Conservation (phyloP, 2,888 invertebrate species). For the Lumbricus terrestris region DNA sequence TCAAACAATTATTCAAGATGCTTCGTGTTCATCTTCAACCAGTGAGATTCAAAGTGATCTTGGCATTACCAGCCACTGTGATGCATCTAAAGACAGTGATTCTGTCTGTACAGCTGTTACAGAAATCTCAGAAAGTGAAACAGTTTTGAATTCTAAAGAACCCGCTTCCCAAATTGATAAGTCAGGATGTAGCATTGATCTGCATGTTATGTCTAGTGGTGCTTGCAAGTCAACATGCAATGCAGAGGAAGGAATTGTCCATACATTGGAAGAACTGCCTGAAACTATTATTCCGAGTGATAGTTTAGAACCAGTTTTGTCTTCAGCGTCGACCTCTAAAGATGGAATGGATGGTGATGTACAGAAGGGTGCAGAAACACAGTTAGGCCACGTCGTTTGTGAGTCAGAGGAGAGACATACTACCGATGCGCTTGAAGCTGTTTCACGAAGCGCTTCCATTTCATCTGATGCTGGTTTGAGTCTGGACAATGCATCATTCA, state of each 20-base stretch:
- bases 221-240: not conserved
- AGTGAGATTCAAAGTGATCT: not conserved
- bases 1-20: not conserved
- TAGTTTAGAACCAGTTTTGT: not conserved
- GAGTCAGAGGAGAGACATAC: not conserved
- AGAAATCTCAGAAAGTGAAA: not conserved
- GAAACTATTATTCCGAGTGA: not conserved
- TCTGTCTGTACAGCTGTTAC: not conserved
- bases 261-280: not conserved
- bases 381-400: not conserved
- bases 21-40: conserved; percentile 3
- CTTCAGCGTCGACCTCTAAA: not conserved
- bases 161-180: not conserved
- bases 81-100: not conserved
- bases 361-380: not conserved
- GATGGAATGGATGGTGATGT: not conserved
- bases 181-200: not conserved
- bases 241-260: not conserved
- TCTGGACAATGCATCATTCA: not conserved
- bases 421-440: not conserved
- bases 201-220: not conserved
- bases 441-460: not conserved
- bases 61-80: not conserved
- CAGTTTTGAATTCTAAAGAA: not conserved
- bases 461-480: not conserved